Conservation (phyloP, 2,888 invertebrate genomes). For the Oasisia sp. region DNA sequence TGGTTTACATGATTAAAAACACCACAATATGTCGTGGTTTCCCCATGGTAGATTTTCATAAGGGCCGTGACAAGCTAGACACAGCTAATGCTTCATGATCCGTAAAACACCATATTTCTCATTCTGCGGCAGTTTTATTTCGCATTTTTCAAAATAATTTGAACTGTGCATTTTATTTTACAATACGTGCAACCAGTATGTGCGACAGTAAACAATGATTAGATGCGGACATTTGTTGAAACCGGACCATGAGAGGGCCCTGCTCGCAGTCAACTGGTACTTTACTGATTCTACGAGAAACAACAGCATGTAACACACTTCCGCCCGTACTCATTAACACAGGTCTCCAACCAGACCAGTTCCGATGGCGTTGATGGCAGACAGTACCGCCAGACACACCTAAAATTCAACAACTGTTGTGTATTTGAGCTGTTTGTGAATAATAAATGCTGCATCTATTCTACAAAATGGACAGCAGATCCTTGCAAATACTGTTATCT, state of each 20-base stretch:
- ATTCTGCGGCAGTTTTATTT: background rate
- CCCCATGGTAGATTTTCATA: background rate
- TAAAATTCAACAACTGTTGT: background rate
- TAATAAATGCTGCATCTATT: background rate
- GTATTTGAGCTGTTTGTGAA: conserved; percentile 12
- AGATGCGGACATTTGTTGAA: background rate
- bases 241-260: background rate
- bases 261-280: background rate
- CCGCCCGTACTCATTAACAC: background rate
- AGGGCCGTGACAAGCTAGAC: background rate
- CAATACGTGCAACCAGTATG: background rate
- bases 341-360: background rate
- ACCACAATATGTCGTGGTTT: no score
- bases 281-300: background rate
- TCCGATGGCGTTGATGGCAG: background rate
- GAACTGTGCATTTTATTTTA: background rate
- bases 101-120: background rate
- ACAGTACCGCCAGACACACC: background rate
- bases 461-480: background rate
- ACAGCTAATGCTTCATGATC: background rate
- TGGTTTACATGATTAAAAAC: no score
- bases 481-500: background rate
- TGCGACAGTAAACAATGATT: background rate
- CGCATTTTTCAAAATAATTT: background rate
- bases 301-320: background rate